Evolutionary conservation across 2,113 vertebrate genomes (phyloP).

Genomic region (Microcebus lehilahytsara): DNA sequence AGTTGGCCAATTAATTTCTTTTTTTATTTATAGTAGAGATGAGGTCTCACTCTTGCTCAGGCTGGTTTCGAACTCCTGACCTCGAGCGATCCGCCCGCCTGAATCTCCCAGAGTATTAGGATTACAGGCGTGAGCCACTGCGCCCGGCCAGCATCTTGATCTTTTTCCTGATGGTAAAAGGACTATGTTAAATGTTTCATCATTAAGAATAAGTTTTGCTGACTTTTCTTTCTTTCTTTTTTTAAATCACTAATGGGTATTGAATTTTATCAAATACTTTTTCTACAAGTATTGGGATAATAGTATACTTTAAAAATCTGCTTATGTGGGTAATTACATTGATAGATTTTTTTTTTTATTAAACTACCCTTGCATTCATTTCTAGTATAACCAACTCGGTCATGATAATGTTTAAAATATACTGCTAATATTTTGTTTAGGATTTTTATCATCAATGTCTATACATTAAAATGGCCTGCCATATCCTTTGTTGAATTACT

Average conservation of each 20-base stretch:
- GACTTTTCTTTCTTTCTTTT: neutral
- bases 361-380: neutral
- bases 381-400: neutral
- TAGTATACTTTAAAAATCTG: neutral
- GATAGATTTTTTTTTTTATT: neutral
- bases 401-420: conserved; percentile 13
- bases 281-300: conserved; percentile 7
- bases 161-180: neutral
- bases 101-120: no score
- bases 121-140: no score
- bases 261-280: neutral
- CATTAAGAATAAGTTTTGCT: neutral
- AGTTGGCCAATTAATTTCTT: no score
- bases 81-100: no score
- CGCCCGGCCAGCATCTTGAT: neutral
- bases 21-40: no score
- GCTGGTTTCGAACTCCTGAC: no score
- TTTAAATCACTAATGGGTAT: neutral
- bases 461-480: neutral
- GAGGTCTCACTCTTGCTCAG: no score
- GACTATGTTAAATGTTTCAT: neutral
- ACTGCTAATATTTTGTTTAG: conserved; percentile 38
- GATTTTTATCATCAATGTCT: conserved; percentile 30
- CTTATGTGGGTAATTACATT: neutral
- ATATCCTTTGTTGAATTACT: neutral